phyloP scores from a whole-genome alignment of 2,888 invertebrate genomes.

The Notodonta dromedarius region DNA sequence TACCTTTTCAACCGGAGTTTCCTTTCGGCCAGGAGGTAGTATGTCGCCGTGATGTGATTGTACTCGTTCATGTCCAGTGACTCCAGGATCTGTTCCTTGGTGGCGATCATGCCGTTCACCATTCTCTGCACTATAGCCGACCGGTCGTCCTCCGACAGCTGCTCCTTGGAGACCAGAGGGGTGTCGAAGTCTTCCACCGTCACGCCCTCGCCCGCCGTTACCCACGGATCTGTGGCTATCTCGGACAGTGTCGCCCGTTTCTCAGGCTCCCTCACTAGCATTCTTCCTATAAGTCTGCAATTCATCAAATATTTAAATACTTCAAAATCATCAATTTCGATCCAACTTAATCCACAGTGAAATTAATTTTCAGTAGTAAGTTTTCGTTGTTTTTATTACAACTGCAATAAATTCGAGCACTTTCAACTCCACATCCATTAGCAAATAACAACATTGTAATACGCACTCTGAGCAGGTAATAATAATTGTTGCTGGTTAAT shows the following conservation, averaged over 20 bases:
- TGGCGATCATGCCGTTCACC: slow-evolving; percentile 97
- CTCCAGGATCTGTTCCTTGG: slow-evolving; percentile 97
- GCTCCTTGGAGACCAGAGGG: slow-evolving; percentile 94
- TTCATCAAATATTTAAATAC: neutral
- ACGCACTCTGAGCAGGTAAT: no score
- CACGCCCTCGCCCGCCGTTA: slow-evolving; percentile 83
- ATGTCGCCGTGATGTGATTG: slow-evolving; percentile 99
- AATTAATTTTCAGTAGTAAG: no score
- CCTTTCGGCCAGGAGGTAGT: slow-evolving; percentile 97
- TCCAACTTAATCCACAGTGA: no score
- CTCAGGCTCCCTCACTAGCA: slow-evolving; percentile 97
- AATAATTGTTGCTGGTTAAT: no score
- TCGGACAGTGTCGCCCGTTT: slow-evolving; percentile 94
- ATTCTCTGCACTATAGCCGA: slow-evolving; percentile 96
- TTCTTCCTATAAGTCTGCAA: slow-evolving; percentile 92
- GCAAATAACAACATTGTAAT: neutral
- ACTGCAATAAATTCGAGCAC: neutral
- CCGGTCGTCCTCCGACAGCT: slow-evolving; percentile 96
- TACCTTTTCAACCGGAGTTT: slow-evolving; percentile 91
- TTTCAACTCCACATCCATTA: neutral
- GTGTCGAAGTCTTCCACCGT: slow-evolving; percentile 85
- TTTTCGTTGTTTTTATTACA: neutral
- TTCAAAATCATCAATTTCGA: no score
- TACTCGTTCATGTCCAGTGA: slow-evolving; percentile 98
- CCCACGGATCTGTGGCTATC: slow-evolving; percentile 95